Evolutionary conservation across 2,113 vertebrate species (phyloP).

Genomic region (Pseudonaja textilis): DNA sequence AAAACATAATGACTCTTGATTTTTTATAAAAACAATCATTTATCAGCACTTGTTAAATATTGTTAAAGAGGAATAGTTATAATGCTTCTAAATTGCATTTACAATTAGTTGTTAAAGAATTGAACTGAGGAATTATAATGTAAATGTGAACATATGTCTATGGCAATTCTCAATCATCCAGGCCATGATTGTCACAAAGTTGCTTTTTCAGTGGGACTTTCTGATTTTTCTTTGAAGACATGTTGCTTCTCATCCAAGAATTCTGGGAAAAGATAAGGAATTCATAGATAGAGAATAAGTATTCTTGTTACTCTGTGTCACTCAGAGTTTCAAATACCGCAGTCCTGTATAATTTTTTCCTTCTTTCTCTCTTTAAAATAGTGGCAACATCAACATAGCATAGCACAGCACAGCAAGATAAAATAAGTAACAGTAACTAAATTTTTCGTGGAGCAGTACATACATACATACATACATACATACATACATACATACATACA

Average conservation of each 20-base stretch:
- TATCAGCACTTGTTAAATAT: neutral
- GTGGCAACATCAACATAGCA: neutral
- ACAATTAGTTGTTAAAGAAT: neutral
- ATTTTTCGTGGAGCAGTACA: neutral
- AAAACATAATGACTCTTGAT: neutral
- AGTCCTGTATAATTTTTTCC: neutral
- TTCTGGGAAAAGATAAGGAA: neutral
- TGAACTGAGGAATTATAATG: neutral
- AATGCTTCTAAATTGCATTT: neutral
- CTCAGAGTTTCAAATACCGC: neutral
- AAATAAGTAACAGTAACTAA: neutral
- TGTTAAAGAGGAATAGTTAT: neutral
- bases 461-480: no score
- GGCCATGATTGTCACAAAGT: no score
- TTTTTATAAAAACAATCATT: neutral
- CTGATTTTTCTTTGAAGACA: no score
- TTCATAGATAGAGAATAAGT: neutral
- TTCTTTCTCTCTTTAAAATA: neutral
- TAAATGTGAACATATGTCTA: neutral
- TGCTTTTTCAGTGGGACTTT: no score
- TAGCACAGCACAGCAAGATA: neutral
- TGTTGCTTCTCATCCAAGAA: neutral
- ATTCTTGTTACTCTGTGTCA: neutral
- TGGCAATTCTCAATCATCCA: no score
- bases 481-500: no score